These are phyloP conservation scores for Drosophila nannoptera DNA, from an alignment of 1,140 invertebrate species.

Conservation along the genomic window DNA sequence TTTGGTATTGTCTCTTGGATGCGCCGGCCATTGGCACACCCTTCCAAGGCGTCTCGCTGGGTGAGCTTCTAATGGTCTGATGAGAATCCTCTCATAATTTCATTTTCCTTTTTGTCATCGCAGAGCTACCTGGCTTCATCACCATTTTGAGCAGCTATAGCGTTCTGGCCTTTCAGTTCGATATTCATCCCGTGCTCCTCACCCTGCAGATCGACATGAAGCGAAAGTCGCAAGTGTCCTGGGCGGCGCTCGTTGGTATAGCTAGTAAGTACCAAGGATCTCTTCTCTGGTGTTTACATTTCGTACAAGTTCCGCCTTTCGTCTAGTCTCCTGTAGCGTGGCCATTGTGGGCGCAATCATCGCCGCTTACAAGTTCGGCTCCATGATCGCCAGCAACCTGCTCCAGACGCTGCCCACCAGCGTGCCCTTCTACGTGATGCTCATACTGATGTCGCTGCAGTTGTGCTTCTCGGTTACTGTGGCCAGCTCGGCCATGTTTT, in stretches of 20 bases:
- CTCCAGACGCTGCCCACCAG: constrained; percentile 83
- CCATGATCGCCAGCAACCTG: constrained; percentile 80
- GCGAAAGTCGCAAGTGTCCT: constrained; percentile 83
- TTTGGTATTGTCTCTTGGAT: constrained; percentile 79
- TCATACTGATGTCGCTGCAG: constrained; percentile 86
- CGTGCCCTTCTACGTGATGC: constrained; percentile 82
- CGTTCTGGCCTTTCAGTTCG: constrained; percentile 86
- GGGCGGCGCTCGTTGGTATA: constrained; percentile 84
- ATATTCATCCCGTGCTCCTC: constrained; percentile 88
- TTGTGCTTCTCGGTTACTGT: constrained; percentile 87
- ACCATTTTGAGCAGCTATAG: constrained; percentile 81
- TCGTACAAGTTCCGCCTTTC: background rate
- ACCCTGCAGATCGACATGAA: constrained; percentile 90
- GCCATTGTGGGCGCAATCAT: constrained; percentile 83
- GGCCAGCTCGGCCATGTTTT: constrained; percentile 86
- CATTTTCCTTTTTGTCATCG: background rate
- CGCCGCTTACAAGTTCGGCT: constrained; percentile 83
- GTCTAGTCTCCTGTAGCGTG: constrained; percentile 82
- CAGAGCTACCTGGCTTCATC: constrained; percentile 77
- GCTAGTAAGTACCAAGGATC: constrained; percentile 79
- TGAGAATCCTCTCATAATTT: background rate
- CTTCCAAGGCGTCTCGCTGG: constrained; percentile 66
- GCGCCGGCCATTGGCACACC: constrained; percentile 58
- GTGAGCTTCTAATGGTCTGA: constrained; percentile 25
- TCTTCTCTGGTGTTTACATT: too few relatives aligned